A percentile compares a stretch with the other conserved stretches of the same genome.
Conservation (phyloP, 2,797 vertebrate genomes). For the Mus minutoides region DNA sequence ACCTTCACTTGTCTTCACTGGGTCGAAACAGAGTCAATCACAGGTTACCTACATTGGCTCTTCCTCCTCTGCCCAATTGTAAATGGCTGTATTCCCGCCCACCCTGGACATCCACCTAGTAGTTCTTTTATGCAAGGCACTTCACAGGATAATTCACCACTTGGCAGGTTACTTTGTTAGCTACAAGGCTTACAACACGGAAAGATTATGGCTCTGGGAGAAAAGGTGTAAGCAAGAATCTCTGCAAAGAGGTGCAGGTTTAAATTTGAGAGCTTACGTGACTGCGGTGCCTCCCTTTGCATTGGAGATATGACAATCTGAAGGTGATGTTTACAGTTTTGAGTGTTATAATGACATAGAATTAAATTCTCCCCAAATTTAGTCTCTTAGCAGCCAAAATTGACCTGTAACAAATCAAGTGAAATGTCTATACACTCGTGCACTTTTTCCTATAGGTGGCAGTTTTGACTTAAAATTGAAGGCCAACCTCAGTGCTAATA, state of each 20-base stretch:
- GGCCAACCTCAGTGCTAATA: neutral
- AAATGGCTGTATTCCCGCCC: neutral
- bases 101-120: neutral
- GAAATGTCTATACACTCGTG: neutral
- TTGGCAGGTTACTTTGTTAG: slow-evolving; percentile 1
- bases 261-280: neutral
- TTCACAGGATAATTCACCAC: neutral
- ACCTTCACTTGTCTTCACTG: neutral
- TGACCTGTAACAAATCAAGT: neutral
- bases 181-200: neutral
- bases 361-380: slow-evolving; percentile 14
- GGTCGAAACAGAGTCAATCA: neutral
- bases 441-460: neutral
- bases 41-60: neutral
- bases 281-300: neutral
- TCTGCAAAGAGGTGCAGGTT: neutral
- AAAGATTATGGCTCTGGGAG: neutral
- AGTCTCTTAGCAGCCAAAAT: neutral
- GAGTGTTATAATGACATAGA: neutral
- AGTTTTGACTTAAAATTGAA: slow-evolving; percentile 50
- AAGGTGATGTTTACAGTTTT: neutral
- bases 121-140: neutral
- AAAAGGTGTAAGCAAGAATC: neutral
- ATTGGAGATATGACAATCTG: neutral
- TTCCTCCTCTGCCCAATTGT: neutral